These are phyloP conservation scores for Drosophila albomicans DNA, from an alignment of 1,140 invertebrate genomes.

Conservation along the genomic window DNA sequence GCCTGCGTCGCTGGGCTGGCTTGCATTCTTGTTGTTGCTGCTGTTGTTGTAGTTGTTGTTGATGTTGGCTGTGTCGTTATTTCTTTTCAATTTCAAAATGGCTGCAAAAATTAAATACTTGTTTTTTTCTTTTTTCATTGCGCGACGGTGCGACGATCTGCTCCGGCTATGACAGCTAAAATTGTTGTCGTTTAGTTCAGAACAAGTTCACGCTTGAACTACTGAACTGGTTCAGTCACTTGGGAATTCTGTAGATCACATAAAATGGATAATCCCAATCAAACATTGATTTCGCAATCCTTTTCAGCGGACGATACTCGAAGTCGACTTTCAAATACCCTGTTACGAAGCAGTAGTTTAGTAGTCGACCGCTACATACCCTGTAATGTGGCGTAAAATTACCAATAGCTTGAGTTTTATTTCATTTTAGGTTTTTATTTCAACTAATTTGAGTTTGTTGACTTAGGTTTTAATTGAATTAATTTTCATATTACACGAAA, in stretches of 20 bases:
- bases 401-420: constrained; percentile 19
- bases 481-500: constrained; percentile 57
- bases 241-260: neutral
- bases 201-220: constrained; percentile 16
- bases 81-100: constrained; percentile 57
- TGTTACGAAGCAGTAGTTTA: neutral
- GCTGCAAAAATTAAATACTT: constrained; percentile 57
- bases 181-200: constrained; percentile 1
- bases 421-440: constrained; percentile 65
- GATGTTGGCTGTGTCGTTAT: constrained; percentile 46
- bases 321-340: neutral
- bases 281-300: neutral
- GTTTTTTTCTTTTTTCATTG: constrained; percentile 44
- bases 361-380: neutral
- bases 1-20: constrained; percentile 38
- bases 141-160: constrained; percentile 9
- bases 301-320: neutral
- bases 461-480: constrained; percentile 57
- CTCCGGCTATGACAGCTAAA: neutral
- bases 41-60: constrained; percentile 17
- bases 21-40: constrained; percentile 45
- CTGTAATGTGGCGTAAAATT: neutral
- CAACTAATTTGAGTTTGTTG: constrained; percentile 75
- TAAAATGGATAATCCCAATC: neutral
- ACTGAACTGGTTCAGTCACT: constrained; percentile 2